Evolutionary conservation across 2,797 vertebrate species (phyloP), one percentile per base, ranked within the genome.

Genomic region (Pangasius macronema): DNA sequence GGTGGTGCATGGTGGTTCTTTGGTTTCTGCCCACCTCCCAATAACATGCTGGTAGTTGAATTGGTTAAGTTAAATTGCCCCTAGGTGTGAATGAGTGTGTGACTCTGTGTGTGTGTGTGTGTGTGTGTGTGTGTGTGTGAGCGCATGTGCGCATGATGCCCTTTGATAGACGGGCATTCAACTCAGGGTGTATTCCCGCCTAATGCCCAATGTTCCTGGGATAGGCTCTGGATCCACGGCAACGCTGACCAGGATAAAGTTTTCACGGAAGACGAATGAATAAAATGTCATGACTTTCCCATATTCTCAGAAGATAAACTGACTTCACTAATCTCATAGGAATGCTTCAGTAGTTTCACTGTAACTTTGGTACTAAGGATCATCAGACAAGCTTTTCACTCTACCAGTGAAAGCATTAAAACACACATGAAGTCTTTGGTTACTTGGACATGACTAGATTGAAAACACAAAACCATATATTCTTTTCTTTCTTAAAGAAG

Each of bases 281-380:
- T 7, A 14, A 84, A 84, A 84, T 84, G 83, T 72, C 67, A 57
- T 0, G 51, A 73, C 83, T 57, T 84, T 84, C 83, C 67, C 83
- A 84, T 73, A 39, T 67, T 39, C 75, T 53, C 22, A 67, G 30
- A 10, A 76, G 57, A 55, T 70, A 70, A 14, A 83, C 30, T 9
- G 20, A 55, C 30, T 70, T 24, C 13, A 39, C 33, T 42, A 57
- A 84, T 84, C 83, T 84, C 68, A 57, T 10, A 57, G 51, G 51
- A 84, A 84, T 57, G 33, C 51, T 72, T 55, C 6, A 67, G 81
- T 13, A 42, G 77, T 59, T 80, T 39, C 55, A 61, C 36, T 10
- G 36, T 46, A 55, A 84, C 49, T 84, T 57, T 72, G 82, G 82
- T 30, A 83, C 16, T 33, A 30, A 51, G n/a, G 61, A 20, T 67